Conservation (phyloP, 2,797 vertebrate species). For the Thamnophis elegans region DNA sequence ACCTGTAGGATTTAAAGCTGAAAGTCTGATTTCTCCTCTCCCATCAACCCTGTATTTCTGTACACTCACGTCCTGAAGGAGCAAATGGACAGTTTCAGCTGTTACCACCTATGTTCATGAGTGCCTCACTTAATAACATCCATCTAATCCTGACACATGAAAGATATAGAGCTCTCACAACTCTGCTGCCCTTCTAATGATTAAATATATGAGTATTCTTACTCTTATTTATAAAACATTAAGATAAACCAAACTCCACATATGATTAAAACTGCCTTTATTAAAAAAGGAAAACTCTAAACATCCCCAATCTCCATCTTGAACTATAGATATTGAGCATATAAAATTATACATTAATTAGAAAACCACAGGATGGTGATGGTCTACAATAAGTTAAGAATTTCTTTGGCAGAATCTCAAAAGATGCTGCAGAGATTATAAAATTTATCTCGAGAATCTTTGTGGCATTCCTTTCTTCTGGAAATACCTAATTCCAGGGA, state of each 20-base stretch:
- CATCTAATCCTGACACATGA: background rate
- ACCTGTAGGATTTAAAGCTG: background rate
- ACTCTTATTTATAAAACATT: too few relatives aligned
- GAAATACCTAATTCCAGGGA: too few relatives aligned
- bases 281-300: background rate
- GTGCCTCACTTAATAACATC: background rate
- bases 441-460: too few relatives aligned
- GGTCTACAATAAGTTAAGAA: too few relatives aligned
- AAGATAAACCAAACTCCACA: background rate
- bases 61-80: background rate
- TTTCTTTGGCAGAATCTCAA: too few relatives aligned
- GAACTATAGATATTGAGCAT: background rate
- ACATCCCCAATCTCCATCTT: background rate
- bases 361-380: too few relatives aligned
- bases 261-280: background rate
- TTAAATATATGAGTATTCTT: background rate
- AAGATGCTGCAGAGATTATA: too few relatives aligned
- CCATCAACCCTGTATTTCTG: background rate
- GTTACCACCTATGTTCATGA: background rate
- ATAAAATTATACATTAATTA: background rate
- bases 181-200: background rate
- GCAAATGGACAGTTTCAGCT: background rate
- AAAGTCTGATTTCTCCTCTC: background rate
- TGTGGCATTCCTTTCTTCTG: too few relatives aligned
- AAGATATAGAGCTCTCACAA: background rate